Percentiles rank a stretch among this genome's conserved stretches.
Evolutionary conservation across 1,140 invertebrate species (phyloP).

Genomic region (Cryptotermes secundus): DNA sequence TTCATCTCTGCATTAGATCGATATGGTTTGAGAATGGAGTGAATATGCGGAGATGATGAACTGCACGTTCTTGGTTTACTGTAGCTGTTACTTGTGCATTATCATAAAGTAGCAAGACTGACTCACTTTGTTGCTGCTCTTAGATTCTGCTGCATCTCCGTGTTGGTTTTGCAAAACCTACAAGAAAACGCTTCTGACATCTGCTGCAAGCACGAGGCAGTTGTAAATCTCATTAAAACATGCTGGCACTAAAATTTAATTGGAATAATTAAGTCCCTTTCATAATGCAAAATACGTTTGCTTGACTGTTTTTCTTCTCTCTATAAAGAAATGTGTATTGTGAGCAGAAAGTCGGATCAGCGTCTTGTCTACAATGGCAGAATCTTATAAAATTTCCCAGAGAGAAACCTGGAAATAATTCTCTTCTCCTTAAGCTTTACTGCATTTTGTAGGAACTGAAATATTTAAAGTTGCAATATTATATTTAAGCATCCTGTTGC

Average conservation of each 20-base stretch:
- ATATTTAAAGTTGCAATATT: no score
- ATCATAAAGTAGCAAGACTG: neutral
- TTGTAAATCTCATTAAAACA: neutral
- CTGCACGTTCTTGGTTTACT: neutral
- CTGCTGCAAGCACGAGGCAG: neutral
- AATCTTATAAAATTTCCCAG: no score
- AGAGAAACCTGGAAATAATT: neutral
- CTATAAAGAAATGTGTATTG: neutral
- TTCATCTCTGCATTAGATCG: neutral
- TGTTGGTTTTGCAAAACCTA: neutral
- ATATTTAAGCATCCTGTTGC: no score
- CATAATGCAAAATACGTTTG: neutral
- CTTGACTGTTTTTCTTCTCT: neutral
- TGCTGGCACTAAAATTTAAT: neutral
- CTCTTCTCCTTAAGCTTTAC: neutral
- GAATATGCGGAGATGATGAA: neutral
- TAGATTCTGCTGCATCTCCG: neutral
- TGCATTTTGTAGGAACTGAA: no score
- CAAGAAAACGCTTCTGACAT: conserved; percentile 1
- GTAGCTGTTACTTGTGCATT: neutral
- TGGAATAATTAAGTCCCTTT: conserved; percentile 2
- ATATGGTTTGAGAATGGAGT: neutral
- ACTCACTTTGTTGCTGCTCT: neutral
- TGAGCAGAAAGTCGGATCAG: neutral
- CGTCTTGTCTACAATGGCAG: neutral